Evolutionary conservation across 2,888 invertebrate genomes (phyloP), one percentile per base, ranked within the genome.

Genomic region (Ophion slaviceki): DNA sequence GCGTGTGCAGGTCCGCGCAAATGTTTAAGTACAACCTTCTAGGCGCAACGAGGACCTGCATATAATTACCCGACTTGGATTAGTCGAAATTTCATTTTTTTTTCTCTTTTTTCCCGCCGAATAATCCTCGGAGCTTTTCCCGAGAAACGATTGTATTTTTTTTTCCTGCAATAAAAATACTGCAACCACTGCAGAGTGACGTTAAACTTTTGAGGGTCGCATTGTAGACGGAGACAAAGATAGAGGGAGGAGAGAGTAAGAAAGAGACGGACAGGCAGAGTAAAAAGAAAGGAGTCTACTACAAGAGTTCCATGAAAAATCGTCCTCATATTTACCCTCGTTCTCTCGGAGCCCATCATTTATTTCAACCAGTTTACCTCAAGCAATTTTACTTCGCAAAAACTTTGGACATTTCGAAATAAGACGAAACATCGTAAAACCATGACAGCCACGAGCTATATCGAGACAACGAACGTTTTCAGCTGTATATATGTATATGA

Each of bases 341-440:
- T 24, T 36, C 3, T 28, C 24, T 59, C 64, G 11, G 64, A 32
- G 10, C 24, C n/a, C 57, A 64, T 71, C 64, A 72, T 72, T 80
- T 64, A 72, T 72, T 72, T 72, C 71, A 40, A 72, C 53, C 24
- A 36, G 62, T 66, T 72, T 20, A 59, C 59, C 17, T 28, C 40
- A n/a, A 72, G 66, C 72, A 72, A 80, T 80, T 80, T 72, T 72
- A 62, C 71, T 80, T 17, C 10, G 72, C 72, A 40, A 64, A 72
- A 80, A 66, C 24, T 61, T 78, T 28, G 45, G 68, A 68, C 40
- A 20, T 47, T 66, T 66, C 71, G 72, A 57, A 80, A 66, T 72
- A 72, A 72, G 72, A 80, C 72, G 71, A 61, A 57, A 72, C 66
- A 66, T 80, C 57, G 72, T 80, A 80, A 80, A 66, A 80, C 72